Evolutionary conservation across 64 coral and sea anemone species (phyloP).

Genomic region (Montipora sp.): DNA sequence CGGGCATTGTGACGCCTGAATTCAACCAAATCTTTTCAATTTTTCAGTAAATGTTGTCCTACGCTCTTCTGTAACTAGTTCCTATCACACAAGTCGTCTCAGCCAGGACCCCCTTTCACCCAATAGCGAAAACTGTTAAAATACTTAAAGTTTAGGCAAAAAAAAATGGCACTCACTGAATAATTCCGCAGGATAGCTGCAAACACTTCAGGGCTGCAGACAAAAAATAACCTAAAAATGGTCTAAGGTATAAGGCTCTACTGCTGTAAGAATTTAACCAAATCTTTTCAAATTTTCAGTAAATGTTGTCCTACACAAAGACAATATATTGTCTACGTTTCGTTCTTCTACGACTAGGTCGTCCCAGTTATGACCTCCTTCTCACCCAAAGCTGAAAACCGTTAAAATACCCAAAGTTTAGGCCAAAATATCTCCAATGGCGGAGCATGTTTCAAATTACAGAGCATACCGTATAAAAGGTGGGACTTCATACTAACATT

Average conservation of each 20-base stretch:
- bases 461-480: background rate
- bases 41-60: too few relatives aligned
- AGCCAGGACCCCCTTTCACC: too few relatives aligned
- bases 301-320: background rate
- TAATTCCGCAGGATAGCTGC: too few relatives aligned
- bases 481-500: background rate
- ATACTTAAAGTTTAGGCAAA: too few relatives aligned
- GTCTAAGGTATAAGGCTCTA: background rate
- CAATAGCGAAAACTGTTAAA: too few relatives aligned
- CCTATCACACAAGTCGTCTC: too few relatives aligned
- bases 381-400: background rate
- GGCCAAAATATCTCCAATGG: conserved; percentile 1
- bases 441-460: background rate
- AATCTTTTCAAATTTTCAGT: background rate
- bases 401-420: background rate
- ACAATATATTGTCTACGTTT: background rate
- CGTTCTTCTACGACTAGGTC: background rate
- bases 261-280: background rate
- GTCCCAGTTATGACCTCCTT: background rate
- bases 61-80: too few relatives aligned
- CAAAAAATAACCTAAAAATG: background rate
- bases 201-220: too few relatives aligned
- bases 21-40: too few relatives aligned
- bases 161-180: too few relatives aligned
- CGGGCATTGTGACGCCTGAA: too few relatives aligned